These are phyloP conservation scores for Polyergus mexicanus DNA, from an alignment of 1,140 invertebrate genomes.

Conservation along the genomic window DNA sequence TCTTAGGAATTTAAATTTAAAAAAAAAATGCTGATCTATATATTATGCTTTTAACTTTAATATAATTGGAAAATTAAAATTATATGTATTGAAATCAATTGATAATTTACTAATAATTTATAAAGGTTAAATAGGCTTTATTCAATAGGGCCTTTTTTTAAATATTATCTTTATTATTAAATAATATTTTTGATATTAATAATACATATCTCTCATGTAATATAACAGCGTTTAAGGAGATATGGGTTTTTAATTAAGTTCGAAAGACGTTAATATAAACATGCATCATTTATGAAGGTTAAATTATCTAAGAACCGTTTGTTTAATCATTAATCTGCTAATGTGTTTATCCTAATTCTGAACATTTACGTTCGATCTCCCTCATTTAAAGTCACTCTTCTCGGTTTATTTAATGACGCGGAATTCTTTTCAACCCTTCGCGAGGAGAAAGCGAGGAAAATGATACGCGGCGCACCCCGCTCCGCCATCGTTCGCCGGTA, in stretches of 20 bases:
- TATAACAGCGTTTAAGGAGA: no score
- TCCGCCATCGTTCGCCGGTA: background rate
- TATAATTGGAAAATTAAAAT: background rate
- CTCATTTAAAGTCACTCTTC: slow-evolving; percentile 43
- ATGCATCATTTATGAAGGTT: slow-evolving; percentile 59
- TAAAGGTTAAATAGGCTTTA: no score
- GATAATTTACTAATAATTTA: background rate
- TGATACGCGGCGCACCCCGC: background rate
- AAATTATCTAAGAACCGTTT: background rate
- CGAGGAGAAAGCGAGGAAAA: slow-evolving; percentile 60
- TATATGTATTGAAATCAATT: background rate
- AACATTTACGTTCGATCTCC: slow-evolving; percentile 46
- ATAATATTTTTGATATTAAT: background rate
- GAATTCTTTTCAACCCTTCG: slow-evolving; percentile 48
- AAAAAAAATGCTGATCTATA: background rate
- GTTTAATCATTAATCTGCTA: background rate
- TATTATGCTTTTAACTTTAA: background rate
- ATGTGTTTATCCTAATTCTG: background rate
- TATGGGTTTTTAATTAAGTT: background rate
- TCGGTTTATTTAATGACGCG: slow-evolving; percentile 64
- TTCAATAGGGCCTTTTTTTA: no score
- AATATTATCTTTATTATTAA: no score
- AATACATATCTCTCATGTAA: background rate
- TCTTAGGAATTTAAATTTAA: background rate
- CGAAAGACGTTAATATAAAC: background rate